phyloP scores from a whole-genome alignment of 1,140 invertebrate genomes.

The Gryon sp. region DNA sequence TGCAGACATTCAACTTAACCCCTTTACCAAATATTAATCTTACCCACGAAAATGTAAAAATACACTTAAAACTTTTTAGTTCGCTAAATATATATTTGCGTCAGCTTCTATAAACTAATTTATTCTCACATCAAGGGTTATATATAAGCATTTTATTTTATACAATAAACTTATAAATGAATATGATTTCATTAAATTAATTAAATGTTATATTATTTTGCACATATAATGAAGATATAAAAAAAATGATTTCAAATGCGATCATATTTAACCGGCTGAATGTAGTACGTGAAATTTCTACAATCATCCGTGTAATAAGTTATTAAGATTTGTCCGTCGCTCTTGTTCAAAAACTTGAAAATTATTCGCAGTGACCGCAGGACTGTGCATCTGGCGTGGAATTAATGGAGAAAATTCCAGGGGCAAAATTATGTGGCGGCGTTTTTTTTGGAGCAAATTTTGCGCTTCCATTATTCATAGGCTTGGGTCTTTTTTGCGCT shows the following conservation, averaged over 20 bases:
- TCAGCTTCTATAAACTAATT: constrained; percentile 67
- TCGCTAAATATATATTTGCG: constrained; percentile 71
- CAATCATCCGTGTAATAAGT: too few species aligned
- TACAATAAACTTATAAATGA: too few species aligned
- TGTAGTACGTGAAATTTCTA: too few species aligned
- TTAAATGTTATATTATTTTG: too few species aligned
- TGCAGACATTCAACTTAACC: neutral
- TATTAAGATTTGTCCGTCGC: too few species aligned
- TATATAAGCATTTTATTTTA: too few species aligned
- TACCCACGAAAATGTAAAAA: constrained; percentile 56
- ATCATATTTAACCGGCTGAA: too few species aligned
- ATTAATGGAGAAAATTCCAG: constrained; percentile 35
- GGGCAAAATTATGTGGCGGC: constrained; percentile 30
- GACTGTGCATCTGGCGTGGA: constrained; percentile 15
- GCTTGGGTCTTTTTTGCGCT: constrained; percentile 38
- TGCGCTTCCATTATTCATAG: constrained; percentile 53
- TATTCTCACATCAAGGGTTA: too few species aligned
- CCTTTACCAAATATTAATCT: constrained; percentile 33
- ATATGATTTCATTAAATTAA: too few species aligned
- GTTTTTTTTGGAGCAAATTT: constrained; percentile 56
- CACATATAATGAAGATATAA: too few species aligned
- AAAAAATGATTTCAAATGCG: too few species aligned
- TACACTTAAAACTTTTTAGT: constrained; percentile 69
- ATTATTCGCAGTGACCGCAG: neutral
- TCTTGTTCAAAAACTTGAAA: too few species aligned